Conservation (phyloP, 2,797 vertebrate genomes). For the Emydoidea blandingii region DNA sequence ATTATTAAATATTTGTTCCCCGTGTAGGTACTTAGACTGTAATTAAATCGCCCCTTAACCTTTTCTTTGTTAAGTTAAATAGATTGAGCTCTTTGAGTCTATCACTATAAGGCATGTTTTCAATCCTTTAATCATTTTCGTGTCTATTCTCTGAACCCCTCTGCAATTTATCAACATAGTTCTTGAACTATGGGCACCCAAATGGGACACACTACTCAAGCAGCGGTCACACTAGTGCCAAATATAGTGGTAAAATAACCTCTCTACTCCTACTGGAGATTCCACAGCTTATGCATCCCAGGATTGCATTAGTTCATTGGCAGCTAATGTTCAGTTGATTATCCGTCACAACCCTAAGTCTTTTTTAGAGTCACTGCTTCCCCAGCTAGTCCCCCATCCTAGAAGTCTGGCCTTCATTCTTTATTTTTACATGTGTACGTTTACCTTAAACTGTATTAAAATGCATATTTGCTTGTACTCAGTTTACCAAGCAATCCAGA, state of each 20-base stretch:
- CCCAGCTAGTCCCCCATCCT: neutral
- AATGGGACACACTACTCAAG: neutral
- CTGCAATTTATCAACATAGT: neutral
- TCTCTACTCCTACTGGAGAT: neutral
- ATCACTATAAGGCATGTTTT: neutral
- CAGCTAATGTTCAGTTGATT: neutral
- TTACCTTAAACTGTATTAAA: neutral
- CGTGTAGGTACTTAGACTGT: neutral
- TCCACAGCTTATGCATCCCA: neutral
- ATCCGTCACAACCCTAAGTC: neutral
- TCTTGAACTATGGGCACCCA: neutral
- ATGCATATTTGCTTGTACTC: neutral
- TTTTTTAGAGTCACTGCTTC: neutral
- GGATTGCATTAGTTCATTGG: neutral
- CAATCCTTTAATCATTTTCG: neutral
- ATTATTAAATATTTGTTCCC: neutral
- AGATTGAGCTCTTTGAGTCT: too few species aligned
- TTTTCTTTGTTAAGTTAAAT: too few species aligned
- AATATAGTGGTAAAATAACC: neutral
- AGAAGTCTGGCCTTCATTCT: neutral
- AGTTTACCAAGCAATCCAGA: neutral
- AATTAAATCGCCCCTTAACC: neutral
- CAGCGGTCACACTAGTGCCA: neutral
- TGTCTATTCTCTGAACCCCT: neutral
- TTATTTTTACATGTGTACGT: neutral